These are phyloP conservation scores for Gambelia wislizenii DNA, from an alignment of 2,797 vertebrate genomes.

Conservation along the genomic window DNA sequence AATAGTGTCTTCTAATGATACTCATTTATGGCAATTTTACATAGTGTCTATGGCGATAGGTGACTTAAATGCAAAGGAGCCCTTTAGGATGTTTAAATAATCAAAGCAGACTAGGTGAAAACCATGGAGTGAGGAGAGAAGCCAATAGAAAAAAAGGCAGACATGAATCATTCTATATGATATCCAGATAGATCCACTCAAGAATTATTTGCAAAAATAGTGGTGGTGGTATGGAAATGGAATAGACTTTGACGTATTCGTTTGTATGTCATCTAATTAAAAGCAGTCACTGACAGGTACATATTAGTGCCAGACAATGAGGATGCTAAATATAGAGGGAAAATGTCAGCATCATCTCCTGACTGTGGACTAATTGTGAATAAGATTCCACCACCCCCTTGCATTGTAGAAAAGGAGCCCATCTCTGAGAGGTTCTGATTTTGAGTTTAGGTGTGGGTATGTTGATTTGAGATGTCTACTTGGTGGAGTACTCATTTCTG, in stretches of 20 bases:
- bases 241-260: conserved; percentile 21
- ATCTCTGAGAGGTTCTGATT: background rate
- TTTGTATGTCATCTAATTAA: conserved; percentile 46
- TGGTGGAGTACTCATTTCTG: rapidly evolving
- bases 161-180: conserved; percentile 51
- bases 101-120: conserved; percentile 61
- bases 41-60: conserved; percentile 66
- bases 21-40: conserved; percentile 61
- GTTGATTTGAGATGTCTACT: background rate
- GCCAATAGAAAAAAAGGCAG: conserved; percentile 39
- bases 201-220: conserved; percentile 56
- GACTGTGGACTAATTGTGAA: conserved; percentile 17
- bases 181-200: conserved; percentile 45
- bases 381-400: background rate
- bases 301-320: conserved; percentile 26
- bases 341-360: conserved; percentile 27
- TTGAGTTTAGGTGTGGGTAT: background rate
- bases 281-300: conserved; percentile 43
- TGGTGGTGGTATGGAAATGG: conserved; percentile 7
- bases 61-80: conserved; percentile 68
- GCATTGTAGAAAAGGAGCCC: background rate
- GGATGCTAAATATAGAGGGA: conserved; percentile 23
- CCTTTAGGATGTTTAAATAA: conserved; percentile 63
- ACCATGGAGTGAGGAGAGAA: conserved; percentile 33
- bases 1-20: conserved; percentile 43